Evolutionary conservation across 1,140 invertebrate species (phyloP).

Genomic region (Drosophila hydei): DNA sequence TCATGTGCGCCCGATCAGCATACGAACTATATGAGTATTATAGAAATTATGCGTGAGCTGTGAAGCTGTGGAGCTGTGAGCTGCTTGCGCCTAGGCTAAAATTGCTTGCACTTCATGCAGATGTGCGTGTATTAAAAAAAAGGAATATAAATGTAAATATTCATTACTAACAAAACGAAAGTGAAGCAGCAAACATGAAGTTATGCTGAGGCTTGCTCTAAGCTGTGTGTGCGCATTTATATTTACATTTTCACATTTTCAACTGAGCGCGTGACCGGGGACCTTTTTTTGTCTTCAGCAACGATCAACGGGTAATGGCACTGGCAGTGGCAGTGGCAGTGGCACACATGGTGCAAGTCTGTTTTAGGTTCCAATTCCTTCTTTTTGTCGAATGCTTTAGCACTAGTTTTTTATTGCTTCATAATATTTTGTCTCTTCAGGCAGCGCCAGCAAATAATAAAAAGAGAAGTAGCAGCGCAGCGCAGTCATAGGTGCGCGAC

Average conservation of each 20-base stretch:
- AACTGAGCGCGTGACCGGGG: constrained; percentile 74
- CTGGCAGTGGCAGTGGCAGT: neutral
- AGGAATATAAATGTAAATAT: constrained; percentile 11
- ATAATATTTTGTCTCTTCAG: constrained; percentile 50
- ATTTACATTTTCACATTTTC: constrained; percentile 53
- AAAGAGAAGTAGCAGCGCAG: too few relatives aligned
- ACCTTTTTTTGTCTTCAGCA: constrained; percentile 44
- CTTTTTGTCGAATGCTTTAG: constrained; percentile 75
- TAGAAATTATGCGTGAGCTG: constrained; percentile 58
- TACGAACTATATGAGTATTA: constrained; percentile 38
- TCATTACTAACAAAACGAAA: neutral
- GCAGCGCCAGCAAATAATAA: constrained; percentile 16
- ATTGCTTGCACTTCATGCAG: too few relatives aligned
- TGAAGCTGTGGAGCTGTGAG: constrained; percentile 27
- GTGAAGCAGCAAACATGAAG: constrained; percentile 4
- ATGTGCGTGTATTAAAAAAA: too few relatives aligned
- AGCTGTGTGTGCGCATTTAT: constrained; percentile 18
- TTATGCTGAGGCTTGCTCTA: constrained; percentile 9
- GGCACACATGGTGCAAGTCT: constrained; percentile 81
- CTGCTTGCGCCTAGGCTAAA: too few relatives aligned
- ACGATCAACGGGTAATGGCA: constrained; percentile 10
- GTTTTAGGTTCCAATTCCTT: constrained; percentile 55
- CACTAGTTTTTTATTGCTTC: constrained; percentile 80
- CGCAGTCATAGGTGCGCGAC: too few relatives aligned
- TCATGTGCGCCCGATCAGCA: constrained; percentile 1